These are phyloP conservation scores for Benitochromis conjunctus DNA, from an alignment of 2,113 vertebrate genomes.

Conservation along the genomic window DNA sequence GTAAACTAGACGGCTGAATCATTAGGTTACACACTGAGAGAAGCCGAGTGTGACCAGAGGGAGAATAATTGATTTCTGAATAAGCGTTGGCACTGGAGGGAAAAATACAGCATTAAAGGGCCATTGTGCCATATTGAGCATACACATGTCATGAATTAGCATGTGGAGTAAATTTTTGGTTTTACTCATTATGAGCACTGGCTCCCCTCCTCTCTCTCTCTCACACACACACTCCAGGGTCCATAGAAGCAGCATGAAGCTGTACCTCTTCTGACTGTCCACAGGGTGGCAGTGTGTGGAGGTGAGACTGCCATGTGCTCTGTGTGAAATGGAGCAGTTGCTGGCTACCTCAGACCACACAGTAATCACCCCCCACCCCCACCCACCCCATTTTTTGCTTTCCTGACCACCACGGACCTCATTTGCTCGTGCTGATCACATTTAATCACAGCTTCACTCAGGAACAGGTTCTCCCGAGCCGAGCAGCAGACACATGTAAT, in stretches of 20 bases:
- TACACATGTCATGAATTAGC: conserved; percentile 18
- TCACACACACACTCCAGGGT: background rate
- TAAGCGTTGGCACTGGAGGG: background rate
- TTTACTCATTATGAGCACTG: background rate
- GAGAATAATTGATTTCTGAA: conserved; percentile 61
- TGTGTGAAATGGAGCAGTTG: conserved; percentile 50
- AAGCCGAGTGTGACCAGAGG: conserved; percentile 35
- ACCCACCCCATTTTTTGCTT: background rate
- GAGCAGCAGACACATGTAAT: conserved; percentile 25
- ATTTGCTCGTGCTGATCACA: background rate
- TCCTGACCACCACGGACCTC: background rate
- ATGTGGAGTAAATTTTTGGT: background rate
- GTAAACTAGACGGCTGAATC: conserved; percentile 46
- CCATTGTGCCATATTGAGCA: background rate
- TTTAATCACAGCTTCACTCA: conserved; percentile 15
- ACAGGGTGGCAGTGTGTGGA: conserved; percentile 72
- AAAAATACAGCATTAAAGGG: background rate
- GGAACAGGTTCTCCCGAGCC: background rate
- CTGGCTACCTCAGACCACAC: conserved; percentile 52
- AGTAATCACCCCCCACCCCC: conserved; percentile 22
- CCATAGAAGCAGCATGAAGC: background rate
- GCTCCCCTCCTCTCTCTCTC: background rate
- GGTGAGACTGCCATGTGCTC: conserved; percentile 49
- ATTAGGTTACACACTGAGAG: conserved; percentile 44
- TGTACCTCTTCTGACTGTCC: conserved; percentile 56